These are phyloP conservation scores for Tetrapedia diversipes DNA, from an alignment of 2,888 invertebrate species.

Conservation along the genomic window DNA sequence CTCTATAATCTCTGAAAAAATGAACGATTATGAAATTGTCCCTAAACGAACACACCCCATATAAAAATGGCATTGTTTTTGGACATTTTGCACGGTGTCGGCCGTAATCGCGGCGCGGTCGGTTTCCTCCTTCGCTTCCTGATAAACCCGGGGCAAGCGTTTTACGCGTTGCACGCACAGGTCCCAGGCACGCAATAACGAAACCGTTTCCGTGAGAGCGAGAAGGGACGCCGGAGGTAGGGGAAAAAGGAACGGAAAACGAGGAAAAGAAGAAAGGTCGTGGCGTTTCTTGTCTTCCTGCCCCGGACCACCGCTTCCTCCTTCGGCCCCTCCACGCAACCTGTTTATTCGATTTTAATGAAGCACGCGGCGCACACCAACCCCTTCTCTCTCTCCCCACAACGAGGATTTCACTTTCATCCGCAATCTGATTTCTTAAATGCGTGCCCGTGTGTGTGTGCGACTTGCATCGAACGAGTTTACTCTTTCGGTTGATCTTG, in stretches of 20 bases:
- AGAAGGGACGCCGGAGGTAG: not conserved
- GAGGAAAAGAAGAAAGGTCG: slow-evolving; percentile 52
- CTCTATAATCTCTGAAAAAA: too few species aligned
- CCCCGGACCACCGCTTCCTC: slow-evolving; percentile 29
- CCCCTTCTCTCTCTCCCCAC: slow-evolving; percentile 29
- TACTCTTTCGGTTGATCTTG: slow-evolving; percentile 12
- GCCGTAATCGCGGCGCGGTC: not conserved
- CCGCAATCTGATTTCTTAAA: slow-evolving; percentile 65
- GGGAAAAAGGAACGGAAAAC: slow-evolving; percentile 15
- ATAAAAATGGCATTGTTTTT: slow-evolving; percentile 30
- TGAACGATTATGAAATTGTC: too few species aligned
- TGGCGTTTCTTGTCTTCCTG: slow-evolving; percentile 63
- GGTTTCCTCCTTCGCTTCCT: slow-evolving; percentile 60
- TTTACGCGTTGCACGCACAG: slow-evolving; percentile 48
- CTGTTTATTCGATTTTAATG: slow-evolving; percentile 54
- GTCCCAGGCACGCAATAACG: slow-evolving; percentile 57
- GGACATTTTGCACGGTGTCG: slow-evolving; percentile 29
- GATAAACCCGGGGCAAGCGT: slow-evolving; percentile 41
- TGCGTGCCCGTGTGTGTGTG: slow-evolving; percentile 9
- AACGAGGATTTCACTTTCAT: slow-evolving; percentile 67
- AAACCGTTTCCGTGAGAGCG: slow-evolving; percentile 62
- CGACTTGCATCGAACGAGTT: slow-evolving; percentile 19
- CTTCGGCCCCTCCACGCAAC: not conserved
- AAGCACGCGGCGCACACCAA: slow-evolving; percentile 48
- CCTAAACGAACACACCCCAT: too few species aligned